A percentile compares a stretch with the other conserved stretches of the same genome.
phyloP scores from a whole-genome alignment of 2,113 vertebrate genomes.

The Ivindomyrus marchei region DNA sequence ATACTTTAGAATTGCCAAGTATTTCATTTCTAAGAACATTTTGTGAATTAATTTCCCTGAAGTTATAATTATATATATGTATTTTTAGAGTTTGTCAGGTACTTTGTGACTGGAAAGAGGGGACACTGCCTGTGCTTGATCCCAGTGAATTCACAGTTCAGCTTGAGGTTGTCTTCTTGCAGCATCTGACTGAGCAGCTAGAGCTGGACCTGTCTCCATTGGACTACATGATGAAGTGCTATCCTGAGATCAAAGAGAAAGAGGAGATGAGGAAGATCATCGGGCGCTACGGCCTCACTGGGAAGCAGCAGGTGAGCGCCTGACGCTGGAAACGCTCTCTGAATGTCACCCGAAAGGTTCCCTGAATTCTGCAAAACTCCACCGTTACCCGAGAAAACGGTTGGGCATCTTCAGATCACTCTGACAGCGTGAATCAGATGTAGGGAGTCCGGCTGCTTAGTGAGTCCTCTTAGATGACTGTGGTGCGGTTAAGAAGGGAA shows the following conservation, averaged over 20 bases:
- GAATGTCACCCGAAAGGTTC: not conserved
- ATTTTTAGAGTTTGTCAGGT: not conserved
- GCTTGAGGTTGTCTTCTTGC: not conserved
- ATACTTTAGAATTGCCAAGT: not conserved
- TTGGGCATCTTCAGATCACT: not conserved
- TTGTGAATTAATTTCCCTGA: not conserved
- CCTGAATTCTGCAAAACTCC: not conserved
- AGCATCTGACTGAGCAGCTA: constrained; percentile 95
- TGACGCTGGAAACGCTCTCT: not conserved
- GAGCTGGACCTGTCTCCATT: constrained; percentile 90
- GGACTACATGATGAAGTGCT: constrained; percentile 99
- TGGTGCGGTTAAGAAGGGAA: not conserved
- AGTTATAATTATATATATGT: not conserved
- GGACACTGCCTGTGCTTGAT: not conserved
- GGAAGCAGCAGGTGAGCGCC: constrained; percentile 83
- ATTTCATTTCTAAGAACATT: not conserved
- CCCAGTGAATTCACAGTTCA: not conserved
- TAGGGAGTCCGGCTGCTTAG: not conserved
- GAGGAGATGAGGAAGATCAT: constrained; percentile 99
- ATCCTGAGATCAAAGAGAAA: constrained; percentile 92
- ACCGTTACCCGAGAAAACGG: not conserved
- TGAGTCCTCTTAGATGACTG: not conserved
- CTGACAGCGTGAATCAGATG: not conserved
- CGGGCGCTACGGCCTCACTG: constrained; percentile 88
- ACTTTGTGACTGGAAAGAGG: not conserved